These are phyloP conservation scores for Anniella stebbinsi DNA, from an alignment of 2,797 vertebrate genomes.

Conservation along the genomic window DNA sequence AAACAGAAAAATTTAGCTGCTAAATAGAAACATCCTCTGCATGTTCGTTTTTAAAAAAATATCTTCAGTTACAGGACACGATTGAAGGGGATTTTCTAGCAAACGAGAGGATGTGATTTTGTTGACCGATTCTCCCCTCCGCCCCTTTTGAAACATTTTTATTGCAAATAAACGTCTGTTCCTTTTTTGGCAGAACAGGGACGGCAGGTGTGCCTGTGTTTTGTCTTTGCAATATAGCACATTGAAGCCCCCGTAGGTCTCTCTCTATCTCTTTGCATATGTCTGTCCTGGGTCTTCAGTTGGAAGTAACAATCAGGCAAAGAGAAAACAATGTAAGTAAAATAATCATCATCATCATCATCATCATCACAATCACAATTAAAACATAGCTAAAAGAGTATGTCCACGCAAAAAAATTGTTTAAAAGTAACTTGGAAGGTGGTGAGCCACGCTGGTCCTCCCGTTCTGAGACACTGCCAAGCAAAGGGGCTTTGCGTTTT, in stretches of 20 bases:
- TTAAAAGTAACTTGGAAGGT: neutral
- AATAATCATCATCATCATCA: too few species aligned
- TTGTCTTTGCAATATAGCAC: neutral
- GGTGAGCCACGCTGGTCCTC: too few species aligned
- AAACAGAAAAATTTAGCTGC: slow-evolving; percentile 71
- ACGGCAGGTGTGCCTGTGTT: fast-evolving
- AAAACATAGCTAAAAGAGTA: too few species aligned
- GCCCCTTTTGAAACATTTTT: slow-evolving; percentile 74
- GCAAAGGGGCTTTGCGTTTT: neutral
- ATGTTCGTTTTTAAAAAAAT: slow-evolving; percentile 84
- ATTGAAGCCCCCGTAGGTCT: neutral
- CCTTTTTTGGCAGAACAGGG: slow-evolving; percentile 59
- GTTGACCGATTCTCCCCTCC: slow-evolving; percentile 75
- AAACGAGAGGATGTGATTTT: slow-evolving; percentile 82
- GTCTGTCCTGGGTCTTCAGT: neutral
- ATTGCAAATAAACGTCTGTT: slow-evolving; percentile 87
- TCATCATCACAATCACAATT: too few species aligned
- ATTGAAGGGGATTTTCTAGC: slow-evolving; percentile 74
- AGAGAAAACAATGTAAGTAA: neutral
- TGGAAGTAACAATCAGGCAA: neutral
- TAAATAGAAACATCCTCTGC: slow-evolving; percentile 81
- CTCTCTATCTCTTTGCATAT: neutral
- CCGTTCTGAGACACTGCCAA: too few species aligned
- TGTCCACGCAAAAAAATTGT: too few species aligned
- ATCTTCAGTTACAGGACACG: slow-evolving; percentile 75